Evolutionary conservation across 92 coral and sea anemone genomes (phyloP).

Genomic region (Pocillopora meandrina): DNA sequence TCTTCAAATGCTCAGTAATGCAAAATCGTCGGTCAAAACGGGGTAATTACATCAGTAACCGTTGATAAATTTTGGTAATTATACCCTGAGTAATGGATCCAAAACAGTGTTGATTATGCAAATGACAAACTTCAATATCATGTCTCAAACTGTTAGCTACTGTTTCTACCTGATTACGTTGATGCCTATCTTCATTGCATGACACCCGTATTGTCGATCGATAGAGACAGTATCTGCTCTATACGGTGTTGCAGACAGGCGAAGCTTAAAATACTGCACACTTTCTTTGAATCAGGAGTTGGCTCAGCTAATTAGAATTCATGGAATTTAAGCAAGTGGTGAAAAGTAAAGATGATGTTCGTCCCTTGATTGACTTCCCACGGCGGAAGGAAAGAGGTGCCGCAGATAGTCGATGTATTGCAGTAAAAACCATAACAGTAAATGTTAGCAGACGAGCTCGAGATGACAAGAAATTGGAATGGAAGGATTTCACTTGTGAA

Average conservation of each 20-base stretch:
- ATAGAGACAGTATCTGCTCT: too few species aligned
- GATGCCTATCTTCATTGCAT: too few species aligned
- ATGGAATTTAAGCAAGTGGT: neutral
- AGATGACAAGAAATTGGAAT: slow-evolving; percentile 38
- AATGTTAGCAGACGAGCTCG: slow-evolving; percentile 32
- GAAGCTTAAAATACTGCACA: neutral
- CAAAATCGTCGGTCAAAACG: too few species aligned
- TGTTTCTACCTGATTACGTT: too few species aligned
- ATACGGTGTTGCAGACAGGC: neutral
- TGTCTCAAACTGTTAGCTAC: too few species aligned
- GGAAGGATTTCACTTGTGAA: slow-evolving; percentile 58
- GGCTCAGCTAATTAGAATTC: neutral
- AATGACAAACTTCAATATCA: too few species aligned
- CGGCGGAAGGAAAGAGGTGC: neutral
- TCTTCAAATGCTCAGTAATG: too few species aligned
- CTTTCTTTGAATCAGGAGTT: neutral
- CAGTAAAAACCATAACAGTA: slow-evolving; percentile 45
- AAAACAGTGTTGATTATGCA: too few species aligned
- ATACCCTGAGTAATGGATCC: too few species aligned
- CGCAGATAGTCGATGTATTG: neutral
- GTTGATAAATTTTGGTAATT: too few species aligned
- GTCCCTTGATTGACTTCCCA: slow-evolving; percentile 15
- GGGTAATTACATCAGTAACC: too few species aligned
- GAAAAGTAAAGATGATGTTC: neutral
- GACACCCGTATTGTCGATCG: too few species aligned